Evolutionary conservation across 2,113 vertebrate genomes (phyloP), one percentile per base, ranked within the genome.

Genomic region (Octodon degus): DNA sequence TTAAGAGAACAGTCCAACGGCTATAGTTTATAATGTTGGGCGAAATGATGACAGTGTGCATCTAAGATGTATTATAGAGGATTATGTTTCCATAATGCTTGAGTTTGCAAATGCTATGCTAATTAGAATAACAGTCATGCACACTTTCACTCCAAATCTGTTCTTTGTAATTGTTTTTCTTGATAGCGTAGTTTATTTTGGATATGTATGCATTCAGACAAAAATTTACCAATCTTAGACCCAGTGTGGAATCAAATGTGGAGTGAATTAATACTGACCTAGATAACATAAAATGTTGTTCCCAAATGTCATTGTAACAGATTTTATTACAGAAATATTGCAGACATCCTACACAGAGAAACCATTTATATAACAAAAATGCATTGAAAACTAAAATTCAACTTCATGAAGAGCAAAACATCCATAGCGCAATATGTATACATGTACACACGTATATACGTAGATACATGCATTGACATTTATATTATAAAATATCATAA

Each of bases 291-390:
- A 94, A 95, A 86, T 96, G 62, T 94, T 87, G 67, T 97, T 92
- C 88, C 97, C 93, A 96, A 90, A 96, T 97, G 96, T 96, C 90
- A 96, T 55, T 93, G 90, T 55, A 96, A 92, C 80, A 98, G 94
- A 97, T 93, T 27, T 72, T 79, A 67, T 97, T 96, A 97, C 58
- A 94, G 92, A 97, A 96, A 97, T 25, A 24, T 86, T 63, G 19
- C 85, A 94, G 0, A 20, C 30, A 96, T 96, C 47, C 84, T 95
- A 95, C 95, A 95, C 53, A 88, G 84, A 96, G 91, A 79, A 95
- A 87, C 82, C 81, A 93, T 93, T 96, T 97, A 94, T 88, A 97
- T 27, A 92, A 89, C 81, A 96, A 97, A 98, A 97, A 97, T 96
- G 89, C 96, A 97, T 1, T 12, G 32, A 85, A 40, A 19, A 95